Conservation (phyloP, 2,113 vertebrate genomes). For the Channa maculata region DNA sequence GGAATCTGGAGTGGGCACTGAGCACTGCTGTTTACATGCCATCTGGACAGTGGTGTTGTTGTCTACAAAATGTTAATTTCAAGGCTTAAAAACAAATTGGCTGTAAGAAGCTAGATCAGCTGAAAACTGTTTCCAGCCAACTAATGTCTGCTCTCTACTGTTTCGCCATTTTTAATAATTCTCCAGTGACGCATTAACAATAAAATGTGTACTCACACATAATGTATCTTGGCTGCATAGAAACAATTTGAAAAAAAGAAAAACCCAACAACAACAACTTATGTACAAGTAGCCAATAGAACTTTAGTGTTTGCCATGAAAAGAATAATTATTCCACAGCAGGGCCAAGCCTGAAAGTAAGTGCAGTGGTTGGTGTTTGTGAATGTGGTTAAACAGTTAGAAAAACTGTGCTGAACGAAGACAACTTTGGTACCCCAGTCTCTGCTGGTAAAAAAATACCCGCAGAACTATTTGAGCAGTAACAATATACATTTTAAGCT, state of each 20-base stretch:
- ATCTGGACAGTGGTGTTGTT: conserved; percentile 57
- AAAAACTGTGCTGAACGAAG: not conserved
- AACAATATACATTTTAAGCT: not conserved
- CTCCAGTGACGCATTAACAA: not conserved
- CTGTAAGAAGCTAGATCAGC: conserved; percentile 5
- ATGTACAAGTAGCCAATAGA: not conserved
- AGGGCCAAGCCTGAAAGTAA: not conserved
- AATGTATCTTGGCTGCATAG: not conserved
- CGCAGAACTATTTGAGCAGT: not conserved
- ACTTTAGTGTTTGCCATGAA: conserved; percentile 5
- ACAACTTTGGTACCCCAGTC: not conserved
- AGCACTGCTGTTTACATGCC: conserved; percentile 33
- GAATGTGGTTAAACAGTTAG: not conserved
- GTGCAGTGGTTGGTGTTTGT: not conserved
- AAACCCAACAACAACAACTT: too few relatives aligned
- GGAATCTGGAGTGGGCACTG: conserved; percentile 60
- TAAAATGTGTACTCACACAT: not conserved
- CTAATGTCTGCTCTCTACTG: not conserved
- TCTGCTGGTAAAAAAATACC: not conserved
- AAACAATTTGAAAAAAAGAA: not conserved
- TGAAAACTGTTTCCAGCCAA: conserved; percentile 13
- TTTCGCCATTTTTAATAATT: not conserved
- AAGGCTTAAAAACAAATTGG: conserved; percentile 48
- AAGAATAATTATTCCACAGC: not conserved
- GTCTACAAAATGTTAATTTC: conserved; percentile 46